These are phyloP conservation scores for Lipotes vexillifer DNA, from an alignment of 2,113 vertebrate species.

Conservation along the genomic window DNA sequence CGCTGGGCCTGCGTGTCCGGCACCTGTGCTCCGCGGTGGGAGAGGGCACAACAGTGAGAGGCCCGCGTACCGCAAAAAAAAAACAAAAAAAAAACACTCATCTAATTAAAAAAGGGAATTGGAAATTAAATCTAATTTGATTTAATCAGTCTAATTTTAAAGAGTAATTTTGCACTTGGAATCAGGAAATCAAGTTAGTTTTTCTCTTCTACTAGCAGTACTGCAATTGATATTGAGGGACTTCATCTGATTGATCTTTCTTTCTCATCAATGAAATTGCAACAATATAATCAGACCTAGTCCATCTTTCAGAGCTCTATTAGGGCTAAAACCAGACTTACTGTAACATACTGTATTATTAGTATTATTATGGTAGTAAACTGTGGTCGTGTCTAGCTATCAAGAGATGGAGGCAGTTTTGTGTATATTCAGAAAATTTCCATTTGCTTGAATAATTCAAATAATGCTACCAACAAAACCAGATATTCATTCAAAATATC, in stretches of 20 bases:
- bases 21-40: too few species aligned
- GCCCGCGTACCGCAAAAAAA: too few species aligned
- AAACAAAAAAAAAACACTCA: not conserved
- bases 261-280: not conserved
- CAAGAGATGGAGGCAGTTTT: not conserved
- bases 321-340: not conserved
- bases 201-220: not conserved
- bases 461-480: not conserved
- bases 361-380: not conserved
- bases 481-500: not conserved
- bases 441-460: slow-evolving; percentile 27
- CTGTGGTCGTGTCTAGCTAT: not conserved
- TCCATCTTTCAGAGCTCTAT: not conserved
- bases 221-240: not conserved
- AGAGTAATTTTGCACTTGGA: not conserved
- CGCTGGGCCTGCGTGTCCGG: too few species aligned
- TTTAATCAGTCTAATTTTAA: slow-evolving; percentile 19
- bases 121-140: slow-evolving; percentile 38
- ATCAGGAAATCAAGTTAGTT: not conserved
- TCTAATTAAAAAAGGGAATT: slow-evolving; percentile 25
- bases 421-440: not conserved
- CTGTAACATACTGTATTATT: not conserved
- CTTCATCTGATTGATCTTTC: not conserved
- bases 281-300: not conserved
- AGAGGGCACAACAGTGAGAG: too few species aligned